Base-by-base conservation (phyloP, 2,797 vertebrate species). In the Pygocentrus nattereri region DNA sequence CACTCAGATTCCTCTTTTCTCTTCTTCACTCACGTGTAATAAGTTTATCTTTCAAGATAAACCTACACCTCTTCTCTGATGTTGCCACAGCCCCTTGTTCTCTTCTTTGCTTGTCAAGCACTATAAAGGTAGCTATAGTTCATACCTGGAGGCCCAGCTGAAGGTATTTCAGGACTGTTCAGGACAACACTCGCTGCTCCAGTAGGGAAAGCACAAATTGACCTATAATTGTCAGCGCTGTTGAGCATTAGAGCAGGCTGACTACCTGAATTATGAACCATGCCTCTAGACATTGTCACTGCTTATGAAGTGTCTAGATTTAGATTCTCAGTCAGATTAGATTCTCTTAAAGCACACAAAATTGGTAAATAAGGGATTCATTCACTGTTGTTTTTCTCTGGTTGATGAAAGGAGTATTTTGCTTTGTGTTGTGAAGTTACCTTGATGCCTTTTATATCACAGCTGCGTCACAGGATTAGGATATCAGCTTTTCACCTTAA, bases 241-340 rank as follows among this genome's bases (percentile, higher is more conserved):
- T 74, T 49, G n/a, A 82, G 50, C 69, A 67, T 87, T 79, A 74
- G 74, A 81, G 58, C 69, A 47, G 76, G 65, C 82, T 77, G 56
- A 52, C 59, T 50, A 34, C 77, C 67, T 77, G 82, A 65, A 80
- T 82, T 85, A 85, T 77, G 79, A 62, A 81, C 62, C 25, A 2
- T 30, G 41, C 69, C 58, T 76, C 38, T 5, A 49, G 59, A 74
- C 47, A 10, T 25, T 4, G 76, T 31, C 59, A 47, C 72, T 70
- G 73, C 78, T 82, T 82, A 70, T 62, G 27, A 74, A 52, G 38
- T 54, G 38, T 31, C 56, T 81, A 47, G 64, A 81, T 76, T 77
- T 68, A 41, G 58, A 61, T 30, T 23, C 69, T 82, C 44, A 71
- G 27, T 70, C 11, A 76, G 69, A n/a, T n/a, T n/a, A n/a, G n/a